phyloP scores from a whole-genome alignment of 2,797 vertebrate species.

The Harpagifer antarcticus region DNA sequence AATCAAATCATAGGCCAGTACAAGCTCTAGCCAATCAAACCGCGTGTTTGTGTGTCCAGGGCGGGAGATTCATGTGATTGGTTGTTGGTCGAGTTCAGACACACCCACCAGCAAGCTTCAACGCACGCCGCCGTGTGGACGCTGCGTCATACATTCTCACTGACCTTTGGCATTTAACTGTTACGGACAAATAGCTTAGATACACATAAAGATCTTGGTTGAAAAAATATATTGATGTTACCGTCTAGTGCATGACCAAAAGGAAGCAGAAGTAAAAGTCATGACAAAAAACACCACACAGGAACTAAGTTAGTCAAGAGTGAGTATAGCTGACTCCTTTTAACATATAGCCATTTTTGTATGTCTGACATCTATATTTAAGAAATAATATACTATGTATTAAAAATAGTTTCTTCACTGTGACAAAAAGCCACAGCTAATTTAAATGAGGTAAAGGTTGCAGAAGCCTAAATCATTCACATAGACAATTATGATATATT shows the following conservation, averaged over 20 bases:
- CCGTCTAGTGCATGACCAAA: background rate
- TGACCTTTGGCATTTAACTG: conserved; percentile 2
- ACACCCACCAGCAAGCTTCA: no score
- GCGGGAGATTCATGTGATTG: no score
- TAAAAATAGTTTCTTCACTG: background rate
- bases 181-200: background rate
- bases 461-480: background rate
- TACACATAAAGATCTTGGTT: background rate
- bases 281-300: background rate
- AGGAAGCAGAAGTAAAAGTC: conserved; percentile 17
- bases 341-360: conserved; percentile 1
- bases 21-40: no score
- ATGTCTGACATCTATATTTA: conserved; percentile 1
- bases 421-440: background rate
- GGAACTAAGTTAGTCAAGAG: conserved; percentile 3
- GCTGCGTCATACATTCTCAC: background rate
- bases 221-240: conserved; percentile 55
- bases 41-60: no score
- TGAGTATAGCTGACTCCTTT: background rate
- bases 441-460: background rate
- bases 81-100: no score
- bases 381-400: background rate
- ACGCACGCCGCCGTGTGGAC: no score
- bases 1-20: no score
- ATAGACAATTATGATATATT: background rate